A percentile compares a stretch with the other conserved stretches of the same genome.
Evolutionary conservation across 1,140 invertebrate species (phyloP).

Genomic region (Atta cephalotes): DNA sequence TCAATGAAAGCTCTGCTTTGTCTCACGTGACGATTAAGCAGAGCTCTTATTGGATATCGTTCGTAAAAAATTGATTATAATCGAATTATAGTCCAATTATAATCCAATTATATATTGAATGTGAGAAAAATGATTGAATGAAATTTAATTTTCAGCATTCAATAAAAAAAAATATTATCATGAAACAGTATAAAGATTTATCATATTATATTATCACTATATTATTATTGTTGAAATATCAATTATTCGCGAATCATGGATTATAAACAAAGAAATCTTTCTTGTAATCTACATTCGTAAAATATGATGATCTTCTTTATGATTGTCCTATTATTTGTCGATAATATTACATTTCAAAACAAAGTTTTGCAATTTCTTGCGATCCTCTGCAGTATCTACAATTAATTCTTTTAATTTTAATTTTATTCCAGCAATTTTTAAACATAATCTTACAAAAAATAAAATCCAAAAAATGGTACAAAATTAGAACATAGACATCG

Average conservation of each 20-base stretch:
- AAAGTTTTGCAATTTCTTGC: conserved; percentile 64
- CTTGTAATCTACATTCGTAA: conserved; percentile 77
- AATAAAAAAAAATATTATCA: conserved; percentile 8
- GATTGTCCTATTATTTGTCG: not conserved
- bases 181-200: conserved; percentile 14
- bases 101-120: too few species aligned
- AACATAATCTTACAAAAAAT: not conserved
- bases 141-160: conserved; percentile 4
- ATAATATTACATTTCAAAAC: conserved; percentile 66
- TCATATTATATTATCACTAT: conserved; percentile 17
- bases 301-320: conserved; percentile 42
- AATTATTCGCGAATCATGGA: conserved; percentile 69
- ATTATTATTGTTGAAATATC: not conserved
- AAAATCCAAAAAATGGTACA: not conserved
- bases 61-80: too few species aligned
- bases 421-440: not conserved
- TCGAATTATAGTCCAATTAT: too few species aligned
- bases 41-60: too few species aligned
- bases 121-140: too few species aligned
- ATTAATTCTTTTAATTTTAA: not conserved
- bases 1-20: too few species aligned
- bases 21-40: too few species aligned
- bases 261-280: conserved; percentile 76
- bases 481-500: not conserved
- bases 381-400: conserved; percentile 53